These are phyloP conservation scores for Drosophila pseudotalamancana DNA, from an alignment of 2,888 invertebrate species.

Conservation along the genomic window DNA sequence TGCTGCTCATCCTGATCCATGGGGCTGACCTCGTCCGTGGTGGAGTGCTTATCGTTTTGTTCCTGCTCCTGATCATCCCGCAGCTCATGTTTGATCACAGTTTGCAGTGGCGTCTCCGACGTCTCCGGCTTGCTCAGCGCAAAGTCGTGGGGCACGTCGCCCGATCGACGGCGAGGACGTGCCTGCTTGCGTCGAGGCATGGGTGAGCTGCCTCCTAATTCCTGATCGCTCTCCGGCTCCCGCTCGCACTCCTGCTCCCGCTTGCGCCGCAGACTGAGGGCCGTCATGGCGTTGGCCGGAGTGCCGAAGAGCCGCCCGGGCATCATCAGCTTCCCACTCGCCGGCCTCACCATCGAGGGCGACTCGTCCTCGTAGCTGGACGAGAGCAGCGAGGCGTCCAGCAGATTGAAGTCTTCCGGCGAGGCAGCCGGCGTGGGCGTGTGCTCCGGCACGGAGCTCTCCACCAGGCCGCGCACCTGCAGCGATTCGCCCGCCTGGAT, in stretches of 20 bases:
- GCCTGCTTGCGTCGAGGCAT: slow-evolving; percentile 94
- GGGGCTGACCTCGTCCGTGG: slow-evolving; percentile 10
- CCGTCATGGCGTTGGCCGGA: slow-evolving; percentile 64
- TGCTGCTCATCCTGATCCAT: slow-evolving; percentile 49
- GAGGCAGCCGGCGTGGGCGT: slow-evolving; percentile 84
- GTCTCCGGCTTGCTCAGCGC: slow-evolving; percentile 84
- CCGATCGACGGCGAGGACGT: slow-evolving; percentile 92
- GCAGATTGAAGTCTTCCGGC: slow-evolving; percentile 82
- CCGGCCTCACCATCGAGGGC: slow-evolving; percentile 83
- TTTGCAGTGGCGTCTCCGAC: slow-evolving; percentile 67
- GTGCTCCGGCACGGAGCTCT: slow-evolving; percentile 86
- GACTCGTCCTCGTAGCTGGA: slow-evolving; percentile 85
- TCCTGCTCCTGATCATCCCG: slow-evolving; percentile 79
- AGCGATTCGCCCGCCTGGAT: slow-evolving; percentile 95
- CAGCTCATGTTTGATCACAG: slow-evolving; percentile 83
- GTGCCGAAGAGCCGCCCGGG: slow-evolving; percentile 83
- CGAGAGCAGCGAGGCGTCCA: slow-evolving; percentile 81
- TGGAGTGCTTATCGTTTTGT: slow-evolving; percentile 22
- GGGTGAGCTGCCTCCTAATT: slow-evolving; percentile 87
- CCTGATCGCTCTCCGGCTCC: slow-evolving; percentile 81
- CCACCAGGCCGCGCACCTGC: slow-evolving; percentile 92
- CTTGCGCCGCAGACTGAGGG: slow-evolving; percentile 71
- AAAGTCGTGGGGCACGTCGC: slow-evolving; percentile 86
- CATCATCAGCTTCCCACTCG: slow-evolving; percentile 81
- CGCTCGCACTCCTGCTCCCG: slow-evolving; percentile 79